Evolutionary conservation across 2,113 vertebrate genomes (phyloP).

Genomic region (Oncorhynchus mykiss): DNA sequence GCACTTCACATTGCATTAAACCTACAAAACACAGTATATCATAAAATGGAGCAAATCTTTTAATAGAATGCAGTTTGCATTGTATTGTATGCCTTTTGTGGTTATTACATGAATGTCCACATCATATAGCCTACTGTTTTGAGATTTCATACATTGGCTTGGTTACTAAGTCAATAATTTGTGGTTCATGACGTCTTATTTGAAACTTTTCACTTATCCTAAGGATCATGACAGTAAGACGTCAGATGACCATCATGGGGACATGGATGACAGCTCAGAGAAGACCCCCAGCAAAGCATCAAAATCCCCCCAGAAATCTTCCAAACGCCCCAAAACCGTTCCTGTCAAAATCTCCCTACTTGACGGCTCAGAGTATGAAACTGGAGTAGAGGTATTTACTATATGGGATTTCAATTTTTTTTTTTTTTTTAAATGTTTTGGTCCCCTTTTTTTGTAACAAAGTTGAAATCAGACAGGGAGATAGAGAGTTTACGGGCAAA

Average conservation of each 20-base stretch:
- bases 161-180: not conserved
- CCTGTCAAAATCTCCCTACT: constrained; percentile 90
- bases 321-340: constrained; percentile 87
- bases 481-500: too few relatives aligned
- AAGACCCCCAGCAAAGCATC: constrained; percentile 95
- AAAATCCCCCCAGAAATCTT: constrained; percentile 91
- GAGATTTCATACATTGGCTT: not conserved
- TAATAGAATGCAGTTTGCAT: too few relatives aligned
- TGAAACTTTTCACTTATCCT: constrained; percentile 12
- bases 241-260: constrained; percentile 81
- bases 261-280: constrained; percentile 89
- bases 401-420: not conserved
- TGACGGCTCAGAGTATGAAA: constrained; percentile 88
- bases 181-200: not conserved
- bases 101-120: too few relatives aligned
- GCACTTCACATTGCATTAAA: constrained; percentile 2
- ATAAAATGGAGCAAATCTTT: too few relatives aligned
- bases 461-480: too few relatives aligned
- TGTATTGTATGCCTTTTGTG: too few relatives aligned
- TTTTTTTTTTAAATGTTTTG: not conserved
- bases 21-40: not conserved
- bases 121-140: not conserved
- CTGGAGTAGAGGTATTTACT: constrained; percentile 86
- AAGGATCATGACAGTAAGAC: constrained; percentile 60
- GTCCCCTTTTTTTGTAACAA: too few relatives aligned